Base-by-base conservation (phyloP, 2,797 vertebrate species). In the Danio aesculapii region DNA sequence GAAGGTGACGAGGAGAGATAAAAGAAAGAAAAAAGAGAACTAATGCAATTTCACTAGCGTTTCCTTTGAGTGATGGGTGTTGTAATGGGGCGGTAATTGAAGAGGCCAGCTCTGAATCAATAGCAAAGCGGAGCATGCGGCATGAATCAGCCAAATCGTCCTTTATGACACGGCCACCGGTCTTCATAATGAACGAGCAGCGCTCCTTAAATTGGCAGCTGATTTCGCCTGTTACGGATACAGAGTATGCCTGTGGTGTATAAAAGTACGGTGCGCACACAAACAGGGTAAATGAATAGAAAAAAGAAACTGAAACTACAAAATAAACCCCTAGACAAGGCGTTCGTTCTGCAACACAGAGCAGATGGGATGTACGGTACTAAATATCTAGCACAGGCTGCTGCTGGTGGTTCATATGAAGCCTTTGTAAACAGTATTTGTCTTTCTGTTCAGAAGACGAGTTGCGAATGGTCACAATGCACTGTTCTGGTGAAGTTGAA, bases 401-500 rank as follows among this genome's bases (percentile, higher is more conserved):
- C 39, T 57, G 12, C n/a, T 49, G 13, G 46, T 43, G 7, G 16
- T 49, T 75, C 53, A 69, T 12, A 39, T 59, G 30, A 44, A 62
- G 11, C 12, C 41, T 47, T 30, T 47, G 71, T 7, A 75, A 52
- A 44, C 73, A 82, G 19, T 50, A 49, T 43, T 70, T 52, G 61
- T 71, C 61, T 50, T 81, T 69, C 68, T 59, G 75, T 75, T 77
- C 10, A 19, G 46, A 78, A 82, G 89, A 78, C 81, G 82, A 88
- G 85, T 81, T 19, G 74, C 50, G 21, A 74, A 53, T 19, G 84
- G 14, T 57, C 82, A 69, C 43, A 75, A 41, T 53, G 88, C 84
- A 86, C 78, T 88, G 90, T 86, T 75, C 46, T 90, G 88, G 84
- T 90, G 88, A 85, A 52, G 61, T 66, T 86, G 73, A 88, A 81